Percentiles rank a stretch among this genome's conserved stretches.
Evolutionary conservation across 2,888 invertebrate genomes (phyloP).

Genomic region (Uropetala carovei): DNA sequence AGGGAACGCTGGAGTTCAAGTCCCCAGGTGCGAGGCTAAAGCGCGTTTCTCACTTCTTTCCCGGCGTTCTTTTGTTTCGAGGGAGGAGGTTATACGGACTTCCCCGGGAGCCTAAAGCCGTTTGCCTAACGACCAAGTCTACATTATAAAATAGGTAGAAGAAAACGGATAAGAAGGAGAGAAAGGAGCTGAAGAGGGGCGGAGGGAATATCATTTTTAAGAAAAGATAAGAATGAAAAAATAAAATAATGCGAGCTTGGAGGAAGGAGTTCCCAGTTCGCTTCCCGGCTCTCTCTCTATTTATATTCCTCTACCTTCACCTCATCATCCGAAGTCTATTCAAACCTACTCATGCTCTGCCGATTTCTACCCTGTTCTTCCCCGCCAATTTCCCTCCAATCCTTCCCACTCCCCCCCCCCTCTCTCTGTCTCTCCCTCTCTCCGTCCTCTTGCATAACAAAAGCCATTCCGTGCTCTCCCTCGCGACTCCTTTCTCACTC

Average conservation of each 20-base stretch:
- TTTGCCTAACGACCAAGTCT: slow-evolving; percentile 61
- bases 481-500: neutral
- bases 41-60: slow-evolving; percentile 45
- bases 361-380: neutral
- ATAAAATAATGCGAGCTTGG: neutral
- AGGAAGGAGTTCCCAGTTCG: neutral
- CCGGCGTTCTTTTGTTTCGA: slow-evolving; percentile 39
- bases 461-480: neutral
- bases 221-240: neutral
- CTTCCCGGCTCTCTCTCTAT: neutral
- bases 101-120: slow-evolving; percentile 26
- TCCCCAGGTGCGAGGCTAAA: slow-evolving; percentile 51
- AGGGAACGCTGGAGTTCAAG: slow-evolving; percentile 30
- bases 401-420: neutral
- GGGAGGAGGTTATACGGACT: slow-evolving; percentile 47
- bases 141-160: slow-evolving; percentile 58
- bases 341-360: neutral
- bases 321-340: neutral
- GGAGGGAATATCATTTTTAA: neutral
- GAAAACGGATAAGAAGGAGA: neutral
- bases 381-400: neutral
- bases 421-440: neutral
- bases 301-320: neutral
- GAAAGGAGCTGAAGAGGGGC: neutral
- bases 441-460: neutral